phyloP scores from a whole-genome alignment of 2,113 vertebrate genomes.

The Dascyllus trimaculatus region DNA sequence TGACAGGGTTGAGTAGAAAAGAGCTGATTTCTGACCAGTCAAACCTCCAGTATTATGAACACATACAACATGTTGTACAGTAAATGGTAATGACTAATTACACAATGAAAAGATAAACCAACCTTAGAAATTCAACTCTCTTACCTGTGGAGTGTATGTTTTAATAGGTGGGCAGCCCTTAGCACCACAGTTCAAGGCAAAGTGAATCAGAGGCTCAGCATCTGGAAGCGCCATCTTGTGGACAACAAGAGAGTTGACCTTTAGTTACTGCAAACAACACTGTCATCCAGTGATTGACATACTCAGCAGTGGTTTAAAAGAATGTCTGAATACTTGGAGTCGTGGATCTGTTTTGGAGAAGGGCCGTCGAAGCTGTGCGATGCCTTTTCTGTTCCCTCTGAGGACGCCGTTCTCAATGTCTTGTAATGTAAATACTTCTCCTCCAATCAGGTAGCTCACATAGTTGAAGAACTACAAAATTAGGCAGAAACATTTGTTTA shows the following conservation, averaged over 20 bases:
- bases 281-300: neutral
- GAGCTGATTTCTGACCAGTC: neutral
- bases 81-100: neutral
- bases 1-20: constrained; percentile 35
- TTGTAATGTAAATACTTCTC: constrained; percentile 86
- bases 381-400: constrained; percentile 86
- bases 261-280: neutral
- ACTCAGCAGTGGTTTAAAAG: neutral
- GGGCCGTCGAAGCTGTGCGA: constrained; percentile 82
- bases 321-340: constrained; percentile 74
- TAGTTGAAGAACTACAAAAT: constrained; percentile 86
- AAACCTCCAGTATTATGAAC: neutral
- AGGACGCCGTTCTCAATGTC: constrained; percentile 88
- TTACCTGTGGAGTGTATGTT: constrained; percentile 84
- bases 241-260: constrained; percentile 9
- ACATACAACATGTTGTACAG: neutral
- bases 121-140: neutral
- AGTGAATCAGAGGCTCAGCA: constrained; percentile 86
- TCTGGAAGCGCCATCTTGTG: constrained; percentile 84
- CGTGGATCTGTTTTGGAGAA: constrained; percentile 86
- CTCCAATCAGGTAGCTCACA: constrained; percentile 88
- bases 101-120: neutral
- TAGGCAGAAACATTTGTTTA: neutral
- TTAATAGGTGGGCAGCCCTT: constrained; percentile 87
- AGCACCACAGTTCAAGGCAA: constrained; percentile 86